Conservation (phyloP, 1,140 invertebrate species). For the Schlechtendalia chinensis region DNA sequence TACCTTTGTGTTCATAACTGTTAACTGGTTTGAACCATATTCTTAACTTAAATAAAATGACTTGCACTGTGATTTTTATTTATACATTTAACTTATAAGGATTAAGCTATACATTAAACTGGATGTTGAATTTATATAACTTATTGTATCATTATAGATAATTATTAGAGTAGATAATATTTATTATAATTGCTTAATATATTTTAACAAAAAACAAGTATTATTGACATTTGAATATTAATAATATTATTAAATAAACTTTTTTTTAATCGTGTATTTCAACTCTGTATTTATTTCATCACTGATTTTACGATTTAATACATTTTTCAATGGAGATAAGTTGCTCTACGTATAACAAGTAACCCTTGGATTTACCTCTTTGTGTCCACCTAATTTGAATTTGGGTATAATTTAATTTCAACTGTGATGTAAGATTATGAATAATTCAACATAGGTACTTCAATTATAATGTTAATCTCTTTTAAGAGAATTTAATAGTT, state of each 20-base stretch:
- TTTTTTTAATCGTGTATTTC: conserved; percentile 19
- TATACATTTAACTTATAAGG: conserved; percentile 6
- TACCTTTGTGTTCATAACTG: conserved; percentile 25
- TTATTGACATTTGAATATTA: conserved; percentile 27
- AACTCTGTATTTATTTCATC: not conserved
- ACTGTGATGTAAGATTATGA: too few species aligned
- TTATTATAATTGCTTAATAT: conserved; percentile 25
- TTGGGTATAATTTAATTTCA: too few species aligned
- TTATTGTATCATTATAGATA: conserved; percentile 16
- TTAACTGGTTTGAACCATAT: conserved; percentile 2
- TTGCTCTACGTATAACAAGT: too few species aligned
- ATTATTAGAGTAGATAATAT: conserved; percentile 22
- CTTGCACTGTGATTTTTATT: conserved; percentile 49
- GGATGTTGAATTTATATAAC: not conserved
- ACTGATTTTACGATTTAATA: too few species aligned
- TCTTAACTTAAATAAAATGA: conserved; percentile 33
- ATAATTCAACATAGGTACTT: too few species aligned
- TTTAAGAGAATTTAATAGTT: too few species aligned
- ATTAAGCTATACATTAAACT: conserved; percentile 12
- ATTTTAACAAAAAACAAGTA: conserved; percentile 18
- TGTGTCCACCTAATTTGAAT: too few species aligned
- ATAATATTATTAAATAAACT: conserved; percentile 26
- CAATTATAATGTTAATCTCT: too few species aligned
- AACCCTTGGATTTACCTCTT: too few species aligned
- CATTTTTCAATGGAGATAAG: too few species aligned